Conservation (phyloP, 2,113 vertebrate genomes). For the Pleuronectes platessa region DNA sequence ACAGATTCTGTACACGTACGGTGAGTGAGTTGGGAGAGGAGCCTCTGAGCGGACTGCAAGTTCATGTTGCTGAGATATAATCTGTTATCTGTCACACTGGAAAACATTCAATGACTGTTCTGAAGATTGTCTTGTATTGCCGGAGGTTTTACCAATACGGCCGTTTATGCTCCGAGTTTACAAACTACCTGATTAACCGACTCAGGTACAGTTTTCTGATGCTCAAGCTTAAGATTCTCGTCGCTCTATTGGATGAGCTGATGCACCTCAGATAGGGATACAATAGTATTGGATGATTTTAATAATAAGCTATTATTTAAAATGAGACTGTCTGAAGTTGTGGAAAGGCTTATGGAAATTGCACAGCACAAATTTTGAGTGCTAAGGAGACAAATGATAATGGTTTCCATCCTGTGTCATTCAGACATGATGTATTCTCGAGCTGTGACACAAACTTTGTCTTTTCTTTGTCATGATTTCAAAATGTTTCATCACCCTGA, state of each 20-base stretch:
- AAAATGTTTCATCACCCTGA: slow-evolving; percentile 44
- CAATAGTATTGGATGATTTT: too few species aligned
- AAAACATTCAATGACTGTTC: not conserved
- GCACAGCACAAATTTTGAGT: not conserved
- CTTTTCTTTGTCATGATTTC: slow-evolving; percentile 10
- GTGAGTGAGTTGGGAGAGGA: too few species aligned
- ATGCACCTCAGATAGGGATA: too few species aligned
- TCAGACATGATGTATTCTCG: not conserved
- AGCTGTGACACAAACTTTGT: not conserved
- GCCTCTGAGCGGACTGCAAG: not conserved
- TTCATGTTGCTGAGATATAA: not conserved
- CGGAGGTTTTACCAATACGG: not conserved
- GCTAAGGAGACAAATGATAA: not conserved
- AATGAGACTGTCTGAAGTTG: not conserved
- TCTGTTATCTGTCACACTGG: not conserved
- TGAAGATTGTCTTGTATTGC: not conserved
- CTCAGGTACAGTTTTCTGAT: not conserved
- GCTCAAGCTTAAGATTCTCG: too few species aligned
- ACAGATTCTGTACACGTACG: not conserved
- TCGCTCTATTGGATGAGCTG: not conserved
- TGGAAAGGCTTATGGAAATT: not conserved
- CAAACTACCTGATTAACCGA: not conserved
- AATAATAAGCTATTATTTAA: too few species aligned
- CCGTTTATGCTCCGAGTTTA: not conserved
- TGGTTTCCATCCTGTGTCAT: not conserved